Conservation (phyloP, 2,797 vertebrate genomes). For the Corythornis leucogaster region DNA sequence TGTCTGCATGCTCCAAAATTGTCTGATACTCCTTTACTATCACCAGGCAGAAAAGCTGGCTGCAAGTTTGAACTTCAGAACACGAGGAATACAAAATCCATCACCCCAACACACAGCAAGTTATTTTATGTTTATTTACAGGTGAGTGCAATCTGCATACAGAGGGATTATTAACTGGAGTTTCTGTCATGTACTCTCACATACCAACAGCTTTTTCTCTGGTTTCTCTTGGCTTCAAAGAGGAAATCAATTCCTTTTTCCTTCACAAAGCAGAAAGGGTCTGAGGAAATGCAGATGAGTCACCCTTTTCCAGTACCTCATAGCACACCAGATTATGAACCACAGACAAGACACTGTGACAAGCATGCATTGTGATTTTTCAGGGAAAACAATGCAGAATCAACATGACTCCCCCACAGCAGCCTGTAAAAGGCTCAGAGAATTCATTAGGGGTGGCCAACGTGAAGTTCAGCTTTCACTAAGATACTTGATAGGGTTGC, state of each 20-base stretch:
- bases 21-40: background rate
- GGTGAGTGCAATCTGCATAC: background rate
- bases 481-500: background rate
- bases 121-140: background rate
- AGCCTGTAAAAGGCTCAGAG: background rate
- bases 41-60: background rate
- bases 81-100: background rate
- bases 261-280: background rate
- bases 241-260: constrained; percentile 1
- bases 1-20: background rate
- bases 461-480: background rate
- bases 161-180: background rate
- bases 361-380: background rate
- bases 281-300: background rate
- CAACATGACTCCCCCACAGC: background rate
- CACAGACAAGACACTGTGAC: background rate
- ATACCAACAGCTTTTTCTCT: background rate
- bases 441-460: background rate
- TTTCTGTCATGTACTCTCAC: background rate
- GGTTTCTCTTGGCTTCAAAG: background rate
- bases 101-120: background rate
- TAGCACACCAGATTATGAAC: background rate
- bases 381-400: background rate
- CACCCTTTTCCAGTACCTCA: background rate
- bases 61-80: background rate